Base-by-base conservation (phyloP, 1,140 invertebrate genomes). In the Ceratoteleas bidentatus region DNA sequence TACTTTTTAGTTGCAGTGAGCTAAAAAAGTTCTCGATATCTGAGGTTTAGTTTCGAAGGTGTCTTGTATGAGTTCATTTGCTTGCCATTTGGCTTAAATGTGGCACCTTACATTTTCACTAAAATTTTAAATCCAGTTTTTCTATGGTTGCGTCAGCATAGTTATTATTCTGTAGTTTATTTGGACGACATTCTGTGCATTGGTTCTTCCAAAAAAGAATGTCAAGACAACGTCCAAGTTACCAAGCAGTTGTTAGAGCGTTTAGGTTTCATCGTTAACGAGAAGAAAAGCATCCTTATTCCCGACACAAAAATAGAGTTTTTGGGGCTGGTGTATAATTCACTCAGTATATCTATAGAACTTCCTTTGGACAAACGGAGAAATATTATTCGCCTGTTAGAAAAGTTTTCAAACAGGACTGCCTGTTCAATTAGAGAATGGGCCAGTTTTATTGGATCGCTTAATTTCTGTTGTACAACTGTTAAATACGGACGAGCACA, bases 141-240 rank as follows among this genome's bases (percentile, higher is more conserved):
- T 33, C 24, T 36, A 0, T 15, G 13, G 2, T 47, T 64, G 24
- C 43, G 61, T 15, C 0, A 64, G 32, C 8, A 50, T 4, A 45
- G 61, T 15, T 14, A 14, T 52, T 2, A 14, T 4, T 64, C 61
- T 4, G 47, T 50, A 0, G 24, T 64, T 3, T 64, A 64, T 15
- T 10, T 64, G 8, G 61, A 64, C 13, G 61, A 64, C 11, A 14
- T 64, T 14, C 11, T 64, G 15, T 64, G 61, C n/a, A 13, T 64
- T 52, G 61, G 33, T 2, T 9, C n/a, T 6, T 9, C 58, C 2
- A 36, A 33, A 24, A 2, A 62, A 32, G 2, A n/a, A 6, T 62
- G 58, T 24, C 6, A 34, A 49, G 8, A 33, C n/a, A 64, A 50
- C 6, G 49, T 52, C 11, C 6, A 15, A 15, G 9, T 11, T 9